Evolutionary conservation across 2,113 vertebrate genomes (phyloP).

Genomic region (Meriones unguiculatus): DNA sequence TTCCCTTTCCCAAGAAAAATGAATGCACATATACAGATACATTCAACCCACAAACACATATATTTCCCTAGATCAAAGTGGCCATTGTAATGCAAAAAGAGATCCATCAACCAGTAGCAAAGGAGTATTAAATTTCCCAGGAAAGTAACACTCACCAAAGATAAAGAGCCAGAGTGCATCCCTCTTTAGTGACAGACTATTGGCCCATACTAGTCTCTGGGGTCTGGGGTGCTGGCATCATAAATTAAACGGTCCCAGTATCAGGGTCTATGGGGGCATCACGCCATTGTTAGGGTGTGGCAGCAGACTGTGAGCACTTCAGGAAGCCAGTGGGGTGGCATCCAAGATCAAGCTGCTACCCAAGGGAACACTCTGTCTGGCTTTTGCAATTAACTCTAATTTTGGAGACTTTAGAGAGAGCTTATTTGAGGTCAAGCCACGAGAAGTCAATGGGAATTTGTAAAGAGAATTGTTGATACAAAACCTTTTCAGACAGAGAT

Average conservation of each 20-base stretch:
- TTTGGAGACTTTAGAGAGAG: background rate
- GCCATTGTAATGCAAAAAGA: background rate
- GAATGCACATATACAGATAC: rapidly evolving
- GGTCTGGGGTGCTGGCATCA: rapidly evolving
- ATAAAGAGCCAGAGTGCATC: rapidly evolving
- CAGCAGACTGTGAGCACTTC: background rate
- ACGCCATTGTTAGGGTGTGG: background rate
- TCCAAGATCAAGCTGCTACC: background rate
- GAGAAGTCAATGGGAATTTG: background rate
- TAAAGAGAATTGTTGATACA: background rate
- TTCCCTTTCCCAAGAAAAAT: background rate
- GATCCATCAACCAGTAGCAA: background rate
- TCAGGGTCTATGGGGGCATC: background rate
- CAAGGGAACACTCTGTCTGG: rapidly evolving
- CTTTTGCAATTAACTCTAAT: too few species aligned
- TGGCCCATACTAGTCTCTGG: background rate
- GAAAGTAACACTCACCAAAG: background rate
- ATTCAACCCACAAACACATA: background rate
- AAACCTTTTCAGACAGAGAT: background rate
- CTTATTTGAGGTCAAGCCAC: background rate
- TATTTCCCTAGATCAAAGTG: background rate
- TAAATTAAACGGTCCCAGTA: rapidly evolving
- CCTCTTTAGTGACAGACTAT: background rate
- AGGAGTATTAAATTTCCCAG: background rate
- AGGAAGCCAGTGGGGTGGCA: background rate